phyloP scores from a whole-genome alignment of 2,888 invertebrate genomes.

The Melangyna quadrimaculata region DNA sequence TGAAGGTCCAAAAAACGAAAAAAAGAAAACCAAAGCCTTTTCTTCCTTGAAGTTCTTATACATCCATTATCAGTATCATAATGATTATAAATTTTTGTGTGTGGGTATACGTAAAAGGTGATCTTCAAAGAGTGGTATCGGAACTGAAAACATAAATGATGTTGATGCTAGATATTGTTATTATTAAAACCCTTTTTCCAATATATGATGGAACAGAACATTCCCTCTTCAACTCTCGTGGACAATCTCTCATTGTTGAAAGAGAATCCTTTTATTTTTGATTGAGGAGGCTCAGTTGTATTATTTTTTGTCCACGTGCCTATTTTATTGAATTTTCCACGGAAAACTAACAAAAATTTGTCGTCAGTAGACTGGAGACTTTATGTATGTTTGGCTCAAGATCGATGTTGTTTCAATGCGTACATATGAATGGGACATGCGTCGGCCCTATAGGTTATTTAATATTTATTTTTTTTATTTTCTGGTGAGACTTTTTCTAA shows the following conservation, averaged over 20 bases:
- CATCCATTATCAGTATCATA: background rate
- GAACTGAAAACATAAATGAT: background rate
- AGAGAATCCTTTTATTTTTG: conserved; percentile 13
- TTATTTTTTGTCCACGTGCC: conserved; percentile 66
- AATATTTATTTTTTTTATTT: conserved; percentile 24
- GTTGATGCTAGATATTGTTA: background rate
- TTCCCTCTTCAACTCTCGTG: conserved; percentile 8
- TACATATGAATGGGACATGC: background rate
- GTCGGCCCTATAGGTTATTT: conserved; percentile 33
- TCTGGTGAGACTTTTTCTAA: conserved; percentile 13
- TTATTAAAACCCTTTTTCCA: conserved; percentile 14
- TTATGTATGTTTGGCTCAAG: background rate
- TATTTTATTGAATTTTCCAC: conserved; percentile 50
- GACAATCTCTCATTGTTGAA: background rate
- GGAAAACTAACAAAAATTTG: conserved; percentile 36
- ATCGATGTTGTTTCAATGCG: conserved; percentile 32
- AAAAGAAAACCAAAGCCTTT: too few species aligned
- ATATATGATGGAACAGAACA: background rate
- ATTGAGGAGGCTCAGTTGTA: conserved; percentile 19
- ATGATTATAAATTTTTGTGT: background rate
- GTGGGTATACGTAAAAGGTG: too few species aligned
- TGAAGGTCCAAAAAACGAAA: too few species aligned
- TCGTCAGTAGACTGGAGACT: background rate
- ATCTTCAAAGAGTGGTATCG: background rate
- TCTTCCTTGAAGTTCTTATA: too few species aligned